phyloP scores from a whole-genome alignment of 1,140 invertebrate species.

The Drosophila lacertosa region DNA sequence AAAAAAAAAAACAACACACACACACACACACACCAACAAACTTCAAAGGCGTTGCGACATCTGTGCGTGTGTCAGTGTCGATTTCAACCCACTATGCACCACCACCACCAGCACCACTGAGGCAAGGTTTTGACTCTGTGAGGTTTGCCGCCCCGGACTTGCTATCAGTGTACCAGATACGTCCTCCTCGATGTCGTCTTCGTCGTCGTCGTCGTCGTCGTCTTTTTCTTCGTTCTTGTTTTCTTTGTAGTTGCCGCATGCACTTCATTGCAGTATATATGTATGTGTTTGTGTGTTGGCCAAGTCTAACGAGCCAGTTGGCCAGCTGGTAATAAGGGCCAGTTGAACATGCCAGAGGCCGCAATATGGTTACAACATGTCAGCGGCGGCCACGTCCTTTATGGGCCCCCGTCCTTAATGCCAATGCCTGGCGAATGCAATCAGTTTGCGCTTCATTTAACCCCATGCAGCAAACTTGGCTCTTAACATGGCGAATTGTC shows the following conservation, averaged over 20 bases:
- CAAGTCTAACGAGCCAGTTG: conserved; percentile 48
- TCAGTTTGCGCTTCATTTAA: conserved; percentile 76
- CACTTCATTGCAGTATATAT: conserved; percentile 38
- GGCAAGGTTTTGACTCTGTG: conserved; percentile 24
- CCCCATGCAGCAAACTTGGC: conserved; percentile 39
- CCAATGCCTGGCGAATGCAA: conserved; percentile 36
- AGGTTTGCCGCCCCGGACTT: conserved; percentile 43
- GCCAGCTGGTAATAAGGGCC: conserved; percentile 37
- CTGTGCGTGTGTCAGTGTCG: conserved; percentile 64
- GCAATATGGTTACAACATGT: conserved; percentile 60
- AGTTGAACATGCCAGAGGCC: conserved; percentile 30
- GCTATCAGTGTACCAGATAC: conserved; percentile 50
- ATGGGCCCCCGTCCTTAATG: too few relatives aligned
- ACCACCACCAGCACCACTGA: conserved; percentile 11
- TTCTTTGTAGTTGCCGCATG: conserved; percentile 58
- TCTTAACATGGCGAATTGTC: conserved; percentile 48
- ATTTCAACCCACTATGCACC: conserved; percentile 63
- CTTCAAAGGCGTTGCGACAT: conserved; percentile 78
- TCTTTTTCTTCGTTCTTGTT: conserved; percentile 17
- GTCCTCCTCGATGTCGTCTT: conserved; percentile 28
- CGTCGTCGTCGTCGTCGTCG: conserved; percentile 2
- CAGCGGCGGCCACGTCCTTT: conserved; percentile 52
- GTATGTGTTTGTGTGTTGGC: conserved; percentile 9
- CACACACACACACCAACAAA: too few relatives aligned
- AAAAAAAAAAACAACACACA: conserved; percentile 4